Percentiles rank a stretch among this genome's conserved stretches.
Conservation (phyloP, 2,888 invertebrate genomes). For the Dione vanillae region DNA sequence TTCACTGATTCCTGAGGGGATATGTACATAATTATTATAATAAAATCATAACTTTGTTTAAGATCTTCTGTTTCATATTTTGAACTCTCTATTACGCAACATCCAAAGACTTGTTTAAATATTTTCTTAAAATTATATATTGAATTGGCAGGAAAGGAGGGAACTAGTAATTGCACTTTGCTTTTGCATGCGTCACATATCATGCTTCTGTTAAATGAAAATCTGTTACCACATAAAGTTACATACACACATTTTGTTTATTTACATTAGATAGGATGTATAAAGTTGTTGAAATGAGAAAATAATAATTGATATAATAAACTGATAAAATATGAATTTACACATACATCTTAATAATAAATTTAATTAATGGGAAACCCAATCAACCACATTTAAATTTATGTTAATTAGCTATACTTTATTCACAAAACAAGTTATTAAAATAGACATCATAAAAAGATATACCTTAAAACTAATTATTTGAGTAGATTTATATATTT, state of each 20-base stretch:
- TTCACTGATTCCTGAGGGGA: constrained; percentile 58
- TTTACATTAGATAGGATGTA: background rate
- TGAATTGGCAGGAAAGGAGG: constrained; percentile 27
- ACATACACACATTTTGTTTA: background rate
- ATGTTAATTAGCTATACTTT: too few relatives aligned
- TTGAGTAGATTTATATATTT: too few relatives aligned
- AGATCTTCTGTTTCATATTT: constrained; percentile 58
- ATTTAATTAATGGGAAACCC: too few relatives aligned
- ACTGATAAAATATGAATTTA: background rate
- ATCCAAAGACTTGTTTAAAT: background rate
- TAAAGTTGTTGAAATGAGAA: too few relatives aligned
- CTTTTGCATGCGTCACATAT: constrained; percentile 23
- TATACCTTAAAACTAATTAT: too few relatives aligned
- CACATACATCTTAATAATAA: background rate
- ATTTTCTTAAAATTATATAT: constrained; percentile 29
- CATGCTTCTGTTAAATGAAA: constrained; percentile 19
- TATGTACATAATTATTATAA: constrained; percentile 71
- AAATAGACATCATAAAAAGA: too few relatives aligned
- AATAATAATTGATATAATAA: background rate
- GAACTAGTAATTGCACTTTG: constrained; percentile 25
- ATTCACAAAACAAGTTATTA: too few relatives aligned
- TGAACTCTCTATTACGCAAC: constrained; percentile 50
- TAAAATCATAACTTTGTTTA: constrained; percentile 64
- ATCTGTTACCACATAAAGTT: background rate
- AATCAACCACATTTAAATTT: too few relatives aligned